Evolutionary conservation across 2,888 invertebrate species (phyloP).

Genomic region (Lydus trimaculatus): DNA sequence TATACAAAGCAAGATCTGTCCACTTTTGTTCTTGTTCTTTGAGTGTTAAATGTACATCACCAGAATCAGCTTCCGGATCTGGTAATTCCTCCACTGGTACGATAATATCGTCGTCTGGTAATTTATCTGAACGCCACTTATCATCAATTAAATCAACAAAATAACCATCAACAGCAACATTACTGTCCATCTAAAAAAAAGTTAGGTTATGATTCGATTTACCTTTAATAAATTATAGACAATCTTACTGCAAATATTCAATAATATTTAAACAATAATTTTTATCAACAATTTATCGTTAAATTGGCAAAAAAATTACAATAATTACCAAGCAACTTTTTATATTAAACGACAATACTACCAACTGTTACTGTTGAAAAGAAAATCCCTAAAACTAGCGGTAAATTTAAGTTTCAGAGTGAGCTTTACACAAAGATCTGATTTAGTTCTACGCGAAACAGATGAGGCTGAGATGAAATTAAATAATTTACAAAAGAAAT

Average conservation of each 20-base stretch:
- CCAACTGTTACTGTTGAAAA: not conserved
- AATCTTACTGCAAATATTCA: not conserved
- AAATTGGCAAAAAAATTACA: not conserved
- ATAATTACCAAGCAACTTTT: conserved; percentile 10
- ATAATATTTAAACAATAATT: not conserved
- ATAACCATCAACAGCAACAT: conserved; percentile 76
- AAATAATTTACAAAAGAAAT: conserved; percentile 23
- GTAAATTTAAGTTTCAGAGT: conserved; percentile 23
- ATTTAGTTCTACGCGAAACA: conserved; percentile 32
- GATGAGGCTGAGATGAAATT: conserved; percentile 28
- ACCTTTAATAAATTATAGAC: not conserved
- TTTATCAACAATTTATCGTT: not conserved
- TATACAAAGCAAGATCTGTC: conserved; percentile 65
- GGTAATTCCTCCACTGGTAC: conserved; percentile 90
- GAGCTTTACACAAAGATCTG: conserved; percentile 35
- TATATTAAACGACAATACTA: not conserved
- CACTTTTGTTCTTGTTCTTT: conserved; percentile 83
- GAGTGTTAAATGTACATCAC: conserved; percentile 87
- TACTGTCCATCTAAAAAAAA: conserved; percentile 65
- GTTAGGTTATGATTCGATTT: conserved; percentile 15
- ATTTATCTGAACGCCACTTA: conserved; percentile 84
- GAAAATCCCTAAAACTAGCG: not conserved
- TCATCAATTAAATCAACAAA: conserved; percentile 84
- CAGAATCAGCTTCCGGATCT: conserved; percentile 92
- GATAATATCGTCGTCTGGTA: conserved; percentile 83